Conservation (phyloP, 2,113 vertebrate species). For the Serinus canaria region DNA sequence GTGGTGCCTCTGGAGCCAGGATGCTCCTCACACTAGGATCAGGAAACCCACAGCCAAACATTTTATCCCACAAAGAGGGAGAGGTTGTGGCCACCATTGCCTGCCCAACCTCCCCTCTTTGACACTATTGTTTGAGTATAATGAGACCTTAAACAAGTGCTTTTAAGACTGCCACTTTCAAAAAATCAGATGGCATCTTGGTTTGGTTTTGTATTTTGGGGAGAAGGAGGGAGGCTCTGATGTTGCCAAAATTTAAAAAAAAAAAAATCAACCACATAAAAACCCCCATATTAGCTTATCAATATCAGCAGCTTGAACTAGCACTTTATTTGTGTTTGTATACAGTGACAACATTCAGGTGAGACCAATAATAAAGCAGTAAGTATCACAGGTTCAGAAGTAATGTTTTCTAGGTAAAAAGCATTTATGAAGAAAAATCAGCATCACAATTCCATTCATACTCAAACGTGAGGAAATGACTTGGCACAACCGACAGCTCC, state of each 20-base stretch:
- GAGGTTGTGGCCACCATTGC: neutral
- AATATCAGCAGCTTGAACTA: neutral
- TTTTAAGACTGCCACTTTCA: neutral
- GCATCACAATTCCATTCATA: conserved; percentile 6
- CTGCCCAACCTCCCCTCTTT: neutral
- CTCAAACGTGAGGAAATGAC: neutral
- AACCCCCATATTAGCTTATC: neutral
- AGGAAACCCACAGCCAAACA: neutral
- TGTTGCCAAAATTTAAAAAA: neutral
- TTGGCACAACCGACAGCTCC: neutral
- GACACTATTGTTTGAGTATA: neutral
- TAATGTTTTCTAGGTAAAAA: neutral
- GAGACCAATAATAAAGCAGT: neutral
- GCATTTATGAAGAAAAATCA: neutral
- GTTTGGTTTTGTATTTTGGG: neutral
- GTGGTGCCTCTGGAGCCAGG: neutral
- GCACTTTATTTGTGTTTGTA: conserved; percentile 7
- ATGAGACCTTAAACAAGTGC: neutral
- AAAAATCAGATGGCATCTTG: neutral
- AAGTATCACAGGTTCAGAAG: neutral
- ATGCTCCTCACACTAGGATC: neutral
- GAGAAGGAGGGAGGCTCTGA: neutral
- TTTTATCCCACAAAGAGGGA: neutral
- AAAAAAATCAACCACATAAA: neutral
- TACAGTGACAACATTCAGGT: neutral